Percentiles rank a stretch among this genome's conserved stretches.
These are phyloP conservation scores for Phodopus roborovskii DNA, from an alignment of 2,113 vertebrate species.

Conservation along the genomic window DNA sequence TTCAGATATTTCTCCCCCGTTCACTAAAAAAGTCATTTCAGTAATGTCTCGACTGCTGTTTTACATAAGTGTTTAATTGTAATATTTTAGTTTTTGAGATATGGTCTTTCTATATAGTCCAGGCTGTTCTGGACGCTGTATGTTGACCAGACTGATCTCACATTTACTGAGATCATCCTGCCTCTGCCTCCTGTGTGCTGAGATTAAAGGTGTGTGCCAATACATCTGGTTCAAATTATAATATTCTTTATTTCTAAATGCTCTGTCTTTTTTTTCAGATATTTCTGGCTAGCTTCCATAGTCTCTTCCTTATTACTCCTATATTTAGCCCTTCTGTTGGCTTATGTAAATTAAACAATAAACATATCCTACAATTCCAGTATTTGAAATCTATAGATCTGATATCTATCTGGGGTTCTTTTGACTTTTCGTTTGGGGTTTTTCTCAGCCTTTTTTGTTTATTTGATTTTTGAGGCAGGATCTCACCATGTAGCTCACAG, in stretches of 20 bases:
- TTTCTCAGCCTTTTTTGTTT: neutral
- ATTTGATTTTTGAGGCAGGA: neutral
- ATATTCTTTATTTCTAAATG: neutral
- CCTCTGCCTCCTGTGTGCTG: neutral
- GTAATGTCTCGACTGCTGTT: neutral
- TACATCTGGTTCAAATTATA: neutral
- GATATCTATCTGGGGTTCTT: neutral
- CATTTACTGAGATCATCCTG: neutral
- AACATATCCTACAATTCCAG: neutral
- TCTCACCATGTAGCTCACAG: neutral
- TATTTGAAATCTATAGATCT: neutral
- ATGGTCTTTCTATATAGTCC: neutral
- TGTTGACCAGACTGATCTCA: neutral
- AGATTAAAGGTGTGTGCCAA: neutral
- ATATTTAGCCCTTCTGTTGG: neutral
- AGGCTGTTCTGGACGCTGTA: neutral
- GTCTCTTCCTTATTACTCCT: neutral
- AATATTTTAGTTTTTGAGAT: neutral
- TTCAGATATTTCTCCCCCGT: neutral
- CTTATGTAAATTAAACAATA: neutral
- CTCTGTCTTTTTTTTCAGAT: slow-evolving; percentile 29
- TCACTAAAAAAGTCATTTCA: neutral
- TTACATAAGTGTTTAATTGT: neutral
- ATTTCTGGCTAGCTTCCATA: neutral
- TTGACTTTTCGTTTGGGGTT: neutral